Base-by-base conservation (phyloP, 2,888 invertebrate genomes). In the Steinernema scapterisci region DNA sequence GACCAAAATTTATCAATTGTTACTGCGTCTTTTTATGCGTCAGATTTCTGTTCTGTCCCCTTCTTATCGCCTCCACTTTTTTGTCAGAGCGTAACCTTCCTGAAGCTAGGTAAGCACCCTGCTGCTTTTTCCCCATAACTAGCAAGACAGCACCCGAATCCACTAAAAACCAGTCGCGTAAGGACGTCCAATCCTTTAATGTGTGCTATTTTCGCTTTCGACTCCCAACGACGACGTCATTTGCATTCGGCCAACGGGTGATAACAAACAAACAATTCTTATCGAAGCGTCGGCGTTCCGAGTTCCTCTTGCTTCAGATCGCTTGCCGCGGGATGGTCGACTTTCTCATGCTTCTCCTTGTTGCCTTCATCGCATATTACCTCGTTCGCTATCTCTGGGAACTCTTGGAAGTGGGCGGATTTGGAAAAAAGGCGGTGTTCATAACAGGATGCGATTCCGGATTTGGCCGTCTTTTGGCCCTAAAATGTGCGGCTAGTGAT, bases 401-500 rank as follows among this genome's bases (percentile, higher is more conserved):
- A 38, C 70, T 11, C 16, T 16, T 70, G 2, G 70, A 43, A 16
- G 27, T 70, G 27, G 31, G 5, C n/a, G 70, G 27, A 3, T 43
- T 70, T 16, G 25, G 5, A 6, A 54, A 54, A 21, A 19, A 25
- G 25, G 54, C 54, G 1, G 79, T 79, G 0, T 48, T 79, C 27
- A 56, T 80, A 44, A 79, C 73, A 16, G 79, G 79, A 0, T 79
- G 79, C 44, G 79, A 79, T 25, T 73, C 75, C 3, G 85, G 85
- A 16, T 89, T 90, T 80, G 89, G 86, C 25, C 77, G 86, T 52
- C 79, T 80, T 48, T 78, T 88, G 38, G 88, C 88, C 5, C 74
- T 82, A 19, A 77, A 79, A 11, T 79, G 88, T 44, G 82, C 87
- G 48, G 75, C 93, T 86, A 90, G 93, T 87, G 93, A 92, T 0